A percentile compares a stretch with the other conserved stretches of the same genome.
phyloP scores from a whole-genome alignment of 2,113 vertebrate species.

The Plecotus auritus region DNA sequence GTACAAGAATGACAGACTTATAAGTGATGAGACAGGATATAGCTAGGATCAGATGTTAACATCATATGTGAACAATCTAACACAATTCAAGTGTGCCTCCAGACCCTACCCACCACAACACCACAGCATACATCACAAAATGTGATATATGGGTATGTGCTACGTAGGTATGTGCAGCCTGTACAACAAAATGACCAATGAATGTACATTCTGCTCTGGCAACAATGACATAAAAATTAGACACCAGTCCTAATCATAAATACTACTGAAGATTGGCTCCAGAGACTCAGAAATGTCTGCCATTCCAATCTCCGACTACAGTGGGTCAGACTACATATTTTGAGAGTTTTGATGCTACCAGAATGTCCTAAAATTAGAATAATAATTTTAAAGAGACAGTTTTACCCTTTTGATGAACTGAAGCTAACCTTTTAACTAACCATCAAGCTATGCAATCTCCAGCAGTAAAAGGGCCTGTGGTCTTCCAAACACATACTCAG shows the following conservation, averaged over 20 bases:
- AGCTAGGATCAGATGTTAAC: conserved; percentile 19
- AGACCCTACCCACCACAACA: not conserved
- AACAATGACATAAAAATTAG: not conserved
- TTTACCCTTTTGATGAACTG: not conserved
- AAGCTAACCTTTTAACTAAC: not conserved
- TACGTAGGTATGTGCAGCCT: not conserved
- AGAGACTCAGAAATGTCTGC: conserved; percentile 10
- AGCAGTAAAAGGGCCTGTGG: not conserved
- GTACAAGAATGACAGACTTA: conserved; percentile 14
- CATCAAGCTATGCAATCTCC: not conserved
- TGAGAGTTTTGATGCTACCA: not conserved
- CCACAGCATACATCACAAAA: not conserved
- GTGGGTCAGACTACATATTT: not conserved
- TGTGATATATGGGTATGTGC: not conserved
- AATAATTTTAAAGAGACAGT: conserved; percentile 22
- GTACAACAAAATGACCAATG: not conserved
- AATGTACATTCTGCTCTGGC: not conserved
- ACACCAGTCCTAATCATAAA: not conserved
- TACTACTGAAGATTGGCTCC: not conserved
- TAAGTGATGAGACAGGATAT: conserved; percentile 38
- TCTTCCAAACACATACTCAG: not conserved
- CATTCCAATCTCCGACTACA: not conserved
- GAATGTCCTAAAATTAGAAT: not conserved
- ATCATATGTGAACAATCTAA: conserved; percentile 30
- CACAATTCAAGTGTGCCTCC: conserved; percentile 17